These are phyloP conservation scores for Sebastes baramenuke DNA, from an alignment of 2,797 vertebrate genomes.

Conservation along the genomic window DNA sequence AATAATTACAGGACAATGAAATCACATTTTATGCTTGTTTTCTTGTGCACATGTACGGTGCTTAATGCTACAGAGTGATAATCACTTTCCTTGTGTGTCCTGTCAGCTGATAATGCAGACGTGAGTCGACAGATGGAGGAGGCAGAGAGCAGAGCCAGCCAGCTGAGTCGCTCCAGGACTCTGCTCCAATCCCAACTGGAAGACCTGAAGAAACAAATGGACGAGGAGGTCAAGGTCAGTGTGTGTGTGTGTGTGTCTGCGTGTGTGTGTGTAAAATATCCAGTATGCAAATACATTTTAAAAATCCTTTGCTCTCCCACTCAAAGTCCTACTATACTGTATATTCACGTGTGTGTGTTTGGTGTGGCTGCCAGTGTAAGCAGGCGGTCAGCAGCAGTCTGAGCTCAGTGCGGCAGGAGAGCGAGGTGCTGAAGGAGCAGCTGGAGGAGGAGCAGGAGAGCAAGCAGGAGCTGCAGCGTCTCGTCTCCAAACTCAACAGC, in stretches of 20 bases:
- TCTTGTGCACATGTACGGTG: neutral
- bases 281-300: neutral
- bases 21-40: neutral
- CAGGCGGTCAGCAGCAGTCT: slow-evolving; percentile 65
- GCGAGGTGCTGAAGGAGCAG: slow-evolving; percentile 84
- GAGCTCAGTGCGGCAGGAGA: slow-evolving; percentile 75
- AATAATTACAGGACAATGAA: neutral
- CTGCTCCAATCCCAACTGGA: slow-evolving; percentile 80
- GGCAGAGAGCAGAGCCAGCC: slow-evolving; percentile 75
- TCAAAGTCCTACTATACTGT: neutral
- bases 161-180: slow-evolving; percentile 77
- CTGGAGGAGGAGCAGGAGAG: slow-evolving; percentile 89
- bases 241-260: neutral
- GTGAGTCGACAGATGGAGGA: slow-evolving; percentile 82
- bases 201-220: slow-evolving; percentile 84
- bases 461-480: slow-evolving; percentile 87
- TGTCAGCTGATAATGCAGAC: slow-evolving; percentile 83
- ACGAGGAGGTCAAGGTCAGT: slow-evolving; percentile 86
- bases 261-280: neutral
- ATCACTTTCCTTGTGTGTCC: slow-evolving; percentile 4
- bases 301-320: neutral
- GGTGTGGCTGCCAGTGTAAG: slow-evolving; percentile 69
- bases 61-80: neutral
- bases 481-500: slow-evolving; percentile 86
- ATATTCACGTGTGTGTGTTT: neutral